Evolutionary conservation across 2,888 invertebrate species (phyloP).

Genomic region (Pterostichus niger): DNA sequence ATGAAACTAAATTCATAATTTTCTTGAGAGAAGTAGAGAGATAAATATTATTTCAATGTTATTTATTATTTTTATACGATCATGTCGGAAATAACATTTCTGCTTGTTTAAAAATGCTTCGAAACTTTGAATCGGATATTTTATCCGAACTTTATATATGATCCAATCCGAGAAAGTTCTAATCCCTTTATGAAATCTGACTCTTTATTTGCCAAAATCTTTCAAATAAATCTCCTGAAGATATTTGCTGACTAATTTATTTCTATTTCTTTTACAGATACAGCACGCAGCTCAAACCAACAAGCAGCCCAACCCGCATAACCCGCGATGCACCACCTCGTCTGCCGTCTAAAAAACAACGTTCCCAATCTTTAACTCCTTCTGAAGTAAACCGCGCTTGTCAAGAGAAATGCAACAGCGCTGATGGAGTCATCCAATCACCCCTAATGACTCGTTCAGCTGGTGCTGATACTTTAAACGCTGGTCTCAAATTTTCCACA

Average conservation of each 20-base stretch:
- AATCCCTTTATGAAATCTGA: too few species aligned
- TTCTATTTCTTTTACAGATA: conserved; percentile 68
- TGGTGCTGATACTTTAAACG: conserved; percentile 73
- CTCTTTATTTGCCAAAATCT: too few species aligned
- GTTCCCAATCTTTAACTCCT: conserved; percentile 90
- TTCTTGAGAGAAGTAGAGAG: too few species aligned
- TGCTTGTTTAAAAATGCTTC: too few species aligned
- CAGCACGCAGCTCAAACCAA: conserved; percentile 75
- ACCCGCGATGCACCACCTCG: conserved; percentile 78
- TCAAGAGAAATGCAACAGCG: conserved; percentile 84
- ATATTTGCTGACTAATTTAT: neutral
- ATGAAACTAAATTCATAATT: too few species aligned
- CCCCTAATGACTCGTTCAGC: conserved; percentile 77
- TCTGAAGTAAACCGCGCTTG: conserved; percentile 78
- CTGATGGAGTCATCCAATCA: conserved; percentile 84
- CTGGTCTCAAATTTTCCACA: conserved; percentile 78
- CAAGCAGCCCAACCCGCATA: conserved; percentile 80
- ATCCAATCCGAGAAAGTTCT: too few species aligned
- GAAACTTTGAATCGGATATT: too few species aligned
- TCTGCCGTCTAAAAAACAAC: conserved; percentile 82
- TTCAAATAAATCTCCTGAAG: too few species aligned
- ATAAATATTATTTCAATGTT: too few species aligned
- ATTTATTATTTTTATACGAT: too few species aligned
- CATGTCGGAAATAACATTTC: too few species aligned
- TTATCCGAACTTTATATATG: too few species aligned